Percentiles rank a stretch among this genome's conserved stretches.
phyloP scores from a whole-genome alignment of 2,888 invertebrate species.

The Mantis religiosa region DNA sequence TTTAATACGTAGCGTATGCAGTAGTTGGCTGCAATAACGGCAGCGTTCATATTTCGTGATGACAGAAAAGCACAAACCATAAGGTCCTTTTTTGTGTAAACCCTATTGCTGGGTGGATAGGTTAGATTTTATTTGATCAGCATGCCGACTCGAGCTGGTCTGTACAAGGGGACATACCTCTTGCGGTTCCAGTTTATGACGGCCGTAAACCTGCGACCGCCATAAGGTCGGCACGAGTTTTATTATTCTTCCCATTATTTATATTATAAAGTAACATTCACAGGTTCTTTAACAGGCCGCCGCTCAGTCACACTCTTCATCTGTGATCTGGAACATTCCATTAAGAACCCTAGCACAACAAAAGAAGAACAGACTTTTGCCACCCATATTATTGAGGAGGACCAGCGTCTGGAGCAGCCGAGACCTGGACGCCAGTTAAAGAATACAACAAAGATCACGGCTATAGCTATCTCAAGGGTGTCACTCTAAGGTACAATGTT shows the following conservation, averaged over 20 bases:
- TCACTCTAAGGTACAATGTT: too few species aligned
- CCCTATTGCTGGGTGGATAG: neutral
- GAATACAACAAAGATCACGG: too few species aligned
- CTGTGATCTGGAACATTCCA: neutral
- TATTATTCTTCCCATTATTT: neutral
- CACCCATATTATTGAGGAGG: neutral
- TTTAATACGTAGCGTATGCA: too few species aligned
- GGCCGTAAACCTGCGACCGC: neutral
- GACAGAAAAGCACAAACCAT: too few species aligned
- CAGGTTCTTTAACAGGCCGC: neutral
- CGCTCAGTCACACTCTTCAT: neutral
- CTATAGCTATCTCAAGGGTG: too few species aligned
- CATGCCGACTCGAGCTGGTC: neutral
- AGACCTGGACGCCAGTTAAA: too few species aligned
- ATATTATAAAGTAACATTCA: slow-evolving; percentile 1
- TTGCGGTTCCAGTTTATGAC: neutral
- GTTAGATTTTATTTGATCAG: slow-evolving; percentile 8
- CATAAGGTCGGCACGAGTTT: neutral
- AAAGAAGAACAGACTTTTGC: neutral
- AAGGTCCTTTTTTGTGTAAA: too few species aligned
- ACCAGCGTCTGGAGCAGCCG: neutral
- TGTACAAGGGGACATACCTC: neutral
- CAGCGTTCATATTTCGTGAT: too few species aligned
- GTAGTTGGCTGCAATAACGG: too few species aligned
- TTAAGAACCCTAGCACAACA: neutral